phyloP scores from a whole-genome alignment of 2,797 vertebrate species.

The Silurus lanzhouensis region DNA sequence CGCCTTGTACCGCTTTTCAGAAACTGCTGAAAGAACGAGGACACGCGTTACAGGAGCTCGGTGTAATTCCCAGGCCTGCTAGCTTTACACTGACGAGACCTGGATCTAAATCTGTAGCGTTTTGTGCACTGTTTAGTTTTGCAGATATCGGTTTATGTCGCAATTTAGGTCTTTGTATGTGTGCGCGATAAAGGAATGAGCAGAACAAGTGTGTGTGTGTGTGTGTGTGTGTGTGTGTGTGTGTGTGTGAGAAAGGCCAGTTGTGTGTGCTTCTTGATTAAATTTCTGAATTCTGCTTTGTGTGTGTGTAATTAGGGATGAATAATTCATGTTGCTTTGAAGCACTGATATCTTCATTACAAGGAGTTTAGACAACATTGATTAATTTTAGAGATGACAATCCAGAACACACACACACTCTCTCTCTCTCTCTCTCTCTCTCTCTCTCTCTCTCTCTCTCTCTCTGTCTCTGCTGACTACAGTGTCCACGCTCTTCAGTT shows the following conservation, averaged over 20 bases:
- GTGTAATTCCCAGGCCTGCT: conserved; percentile 13
- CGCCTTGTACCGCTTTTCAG: background rate
- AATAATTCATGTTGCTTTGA: conserved; percentile 58
- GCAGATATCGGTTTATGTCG: conserved; percentile 11
- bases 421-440: too few species aligned
- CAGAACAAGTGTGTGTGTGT: conserved; percentile 51
- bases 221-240: conserved; percentile 20
- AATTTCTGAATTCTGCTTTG: conserved; percentile 47
- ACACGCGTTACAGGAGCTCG: background rate
- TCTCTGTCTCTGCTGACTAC: background rate
- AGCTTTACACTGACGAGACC: background rate
- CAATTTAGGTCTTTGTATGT: conserved; percentile 8
- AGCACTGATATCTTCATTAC: conserved; percentile 54
- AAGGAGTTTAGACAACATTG: conserved; percentile 53
- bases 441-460: too few species aligned
- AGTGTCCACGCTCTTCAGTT: conserved; percentile 35
- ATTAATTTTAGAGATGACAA: conserved; percentile 48
- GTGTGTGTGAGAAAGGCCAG: conserved; percentile 28
- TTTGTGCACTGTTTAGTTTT: conserved; percentile 9
- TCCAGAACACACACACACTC: background rate
- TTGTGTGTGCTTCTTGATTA: conserved; percentile 55
- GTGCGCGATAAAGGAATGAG: too few species aligned
- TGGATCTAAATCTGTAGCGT: conserved; percentile 26
- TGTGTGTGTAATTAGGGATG: conserved; percentile 54
- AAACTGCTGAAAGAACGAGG: conserved; percentile 14